A percentile compares a stretch with the other conserved stretches of the same genome.
These are phyloP conservation scores for Prietella phreatophila DNA, from an alignment of 2,113 vertebrate genomes.

Conservation along the genomic window DNA sequence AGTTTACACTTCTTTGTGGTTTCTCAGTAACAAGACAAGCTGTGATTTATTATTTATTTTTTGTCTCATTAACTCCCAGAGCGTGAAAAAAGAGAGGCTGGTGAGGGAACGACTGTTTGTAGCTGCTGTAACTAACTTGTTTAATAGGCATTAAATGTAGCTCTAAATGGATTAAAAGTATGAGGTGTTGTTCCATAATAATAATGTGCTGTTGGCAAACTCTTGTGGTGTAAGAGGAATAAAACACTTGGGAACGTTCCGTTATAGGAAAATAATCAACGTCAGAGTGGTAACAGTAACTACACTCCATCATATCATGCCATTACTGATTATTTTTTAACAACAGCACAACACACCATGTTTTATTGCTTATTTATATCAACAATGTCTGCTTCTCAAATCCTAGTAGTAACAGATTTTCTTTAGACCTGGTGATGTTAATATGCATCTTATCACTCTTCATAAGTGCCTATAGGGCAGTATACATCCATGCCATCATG, in stretches of 20 bases:
- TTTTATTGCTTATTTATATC: background rate
- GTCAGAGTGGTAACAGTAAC: background rate
- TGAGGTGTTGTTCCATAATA: background rate
- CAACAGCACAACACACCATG: background rate
- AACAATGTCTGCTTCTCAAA: background rate
- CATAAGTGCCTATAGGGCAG: background rate
- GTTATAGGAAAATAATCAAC: background rate
- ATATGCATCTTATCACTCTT: background rate
- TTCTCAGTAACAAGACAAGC: background rate
- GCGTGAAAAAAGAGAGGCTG: background rate
- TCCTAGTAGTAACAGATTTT: background rate
- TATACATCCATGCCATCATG: conserved; percentile 20
- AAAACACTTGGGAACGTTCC: background rate
- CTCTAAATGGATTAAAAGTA: background rate
- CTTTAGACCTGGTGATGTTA: background rate
- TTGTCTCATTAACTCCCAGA: background rate
- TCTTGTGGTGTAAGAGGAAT: background rate
- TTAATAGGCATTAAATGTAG: background rate
- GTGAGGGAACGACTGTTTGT: background rate
- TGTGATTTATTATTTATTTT: background rate
- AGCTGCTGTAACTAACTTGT: background rate
- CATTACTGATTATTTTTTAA: background rate
- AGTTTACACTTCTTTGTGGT: background rate
- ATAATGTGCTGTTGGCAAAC: too few species aligned
- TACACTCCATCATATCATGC: background rate